Conservation (phyloP, 2,888 invertebrate species). For the Oscheius sp. region DNA sequence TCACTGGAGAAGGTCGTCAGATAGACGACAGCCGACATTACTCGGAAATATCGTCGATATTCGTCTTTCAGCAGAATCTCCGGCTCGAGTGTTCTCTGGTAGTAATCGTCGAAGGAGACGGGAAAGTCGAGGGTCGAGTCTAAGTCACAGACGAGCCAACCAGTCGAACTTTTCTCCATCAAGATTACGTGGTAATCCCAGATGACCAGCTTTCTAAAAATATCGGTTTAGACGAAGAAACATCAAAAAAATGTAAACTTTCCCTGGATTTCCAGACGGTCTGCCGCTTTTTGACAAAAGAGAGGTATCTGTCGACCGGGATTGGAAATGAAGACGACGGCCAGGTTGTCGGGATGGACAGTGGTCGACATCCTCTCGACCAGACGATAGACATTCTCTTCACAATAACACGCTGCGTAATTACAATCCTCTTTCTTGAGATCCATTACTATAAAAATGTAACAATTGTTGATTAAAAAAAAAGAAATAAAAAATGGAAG, state of each 20-base stretch:
- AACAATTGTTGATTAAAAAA: background rate
- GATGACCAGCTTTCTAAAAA: constrained; percentile 41
- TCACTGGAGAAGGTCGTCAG: constrained; percentile 44
- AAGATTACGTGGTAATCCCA: constrained; percentile 63
- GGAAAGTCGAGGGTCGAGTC: constrained; percentile 46
- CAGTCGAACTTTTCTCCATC: constrained; percentile 17
- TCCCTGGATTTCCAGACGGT: background rate
- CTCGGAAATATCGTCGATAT: constrained; percentile 41
- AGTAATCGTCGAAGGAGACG: constrained; percentile 37
- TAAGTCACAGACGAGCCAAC: constrained; percentile 45
- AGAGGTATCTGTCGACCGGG: constrained; percentile 38
- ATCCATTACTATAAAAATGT: background rate
- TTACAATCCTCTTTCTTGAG: constrained; percentile 5
- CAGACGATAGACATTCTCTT: constrained; percentile 54
- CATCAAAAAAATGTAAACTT: background rate
- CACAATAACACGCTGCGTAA: constrained; percentile 54
- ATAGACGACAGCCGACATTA: constrained; percentile 39
- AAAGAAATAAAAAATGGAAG: background rate
- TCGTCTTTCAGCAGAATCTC: constrained; percentile 33
- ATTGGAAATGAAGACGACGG: constrained; percentile 53
- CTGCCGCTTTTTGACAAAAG: constrained; percentile 41
- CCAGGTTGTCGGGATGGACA: constrained; percentile 24
- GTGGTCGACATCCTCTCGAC: constrained; percentile 24
- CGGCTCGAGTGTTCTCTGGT: background rate
- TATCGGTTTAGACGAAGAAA: too few species aligned